phyloP scores from a whole-genome alignment of 2,113 vertebrate species.

The Chrysemys picta region DNA sequence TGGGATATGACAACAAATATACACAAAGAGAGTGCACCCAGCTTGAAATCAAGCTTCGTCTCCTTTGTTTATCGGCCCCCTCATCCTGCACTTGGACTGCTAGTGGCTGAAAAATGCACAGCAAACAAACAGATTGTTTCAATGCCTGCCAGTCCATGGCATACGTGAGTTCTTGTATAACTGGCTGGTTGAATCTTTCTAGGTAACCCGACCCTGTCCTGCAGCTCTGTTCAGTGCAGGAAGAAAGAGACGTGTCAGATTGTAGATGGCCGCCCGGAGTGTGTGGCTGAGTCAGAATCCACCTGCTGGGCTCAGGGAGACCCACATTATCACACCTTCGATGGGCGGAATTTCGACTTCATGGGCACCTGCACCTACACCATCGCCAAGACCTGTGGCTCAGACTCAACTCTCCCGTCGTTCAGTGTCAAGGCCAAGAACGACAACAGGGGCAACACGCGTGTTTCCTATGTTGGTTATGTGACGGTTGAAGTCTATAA shows the following conservation, averaged over 20 bases:
- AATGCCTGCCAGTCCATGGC: background rate
- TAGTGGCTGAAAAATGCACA: background rate
- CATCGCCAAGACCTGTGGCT: background rate
- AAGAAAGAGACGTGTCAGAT: conserved; percentile 2
- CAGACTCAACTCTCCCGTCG: background rate
- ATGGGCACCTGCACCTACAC: conserved; percentile 66
- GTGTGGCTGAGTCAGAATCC: background rate
- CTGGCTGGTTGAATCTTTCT: background rate
- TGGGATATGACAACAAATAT: background rate
- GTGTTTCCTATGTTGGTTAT: conserved; percentile 67
- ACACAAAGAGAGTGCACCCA: background rate
- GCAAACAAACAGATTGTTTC: no score
- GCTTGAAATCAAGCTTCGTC: background rate
- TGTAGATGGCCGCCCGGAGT: background rate
- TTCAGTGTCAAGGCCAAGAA: conserved; percentile 41
- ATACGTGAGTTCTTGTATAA: background rate
- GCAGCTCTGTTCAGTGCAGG: background rate
- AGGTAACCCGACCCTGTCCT: background rate
- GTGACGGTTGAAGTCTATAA: conserved; percentile 76
- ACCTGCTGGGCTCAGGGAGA: conserved; percentile 46
- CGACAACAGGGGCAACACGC: conserved; percentile 69
- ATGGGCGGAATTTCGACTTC: conserved; percentile 58
- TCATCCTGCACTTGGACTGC: background rate
- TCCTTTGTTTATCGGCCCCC: background rate
- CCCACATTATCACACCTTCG: conserved; percentile 59